phyloP scores from a whole-genome alignment of 2,888 invertebrate species.

The Monochamus alternatus region DNA sequence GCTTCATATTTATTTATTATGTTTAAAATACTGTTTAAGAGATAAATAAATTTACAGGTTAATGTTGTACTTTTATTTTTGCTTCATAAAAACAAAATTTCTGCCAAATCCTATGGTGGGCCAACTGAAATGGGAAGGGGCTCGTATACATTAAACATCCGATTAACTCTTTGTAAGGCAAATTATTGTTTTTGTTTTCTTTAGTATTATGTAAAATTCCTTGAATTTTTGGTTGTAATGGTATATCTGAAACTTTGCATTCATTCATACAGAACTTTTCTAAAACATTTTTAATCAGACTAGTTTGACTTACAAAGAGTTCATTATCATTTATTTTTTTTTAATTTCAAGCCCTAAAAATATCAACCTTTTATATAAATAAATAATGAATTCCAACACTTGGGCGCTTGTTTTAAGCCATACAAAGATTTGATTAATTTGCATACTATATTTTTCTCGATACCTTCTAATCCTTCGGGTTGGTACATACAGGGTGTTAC shows the following conservation, averaged over 20 bases:
- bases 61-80: no score
- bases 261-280: constrained; percentile 28
- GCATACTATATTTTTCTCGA: constrained; percentile 29
- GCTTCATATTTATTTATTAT: no score
- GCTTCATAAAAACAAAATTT: no score
- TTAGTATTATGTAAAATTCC: constrained; percentile 4
- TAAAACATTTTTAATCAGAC: constrained; percentile 26
- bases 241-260: no score
- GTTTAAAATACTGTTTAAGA: no score
- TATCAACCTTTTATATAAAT: constrained; percentile 11
- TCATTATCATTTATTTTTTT: constrained; percentile 28
- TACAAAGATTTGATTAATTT: constrained; percentile 37
- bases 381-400: no score
- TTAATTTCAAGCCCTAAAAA: constrained; percentile 28
- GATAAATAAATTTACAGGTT: no score
- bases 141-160: not conserved
- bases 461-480: constrained; percentile 16
- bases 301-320: constrained; percentile 21
- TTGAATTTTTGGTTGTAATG: constrained; percentile 29
- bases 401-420: constrained; percentile 37
- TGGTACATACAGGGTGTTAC: no score
- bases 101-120: no score
- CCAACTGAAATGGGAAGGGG: no score
- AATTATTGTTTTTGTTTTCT: constrained; percentile 7
- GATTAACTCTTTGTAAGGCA: not conserved